Evolutionary conservation across 2,113 vertebrate species (phyloP).

Genomic region (Suricata suricatta): DNA sequence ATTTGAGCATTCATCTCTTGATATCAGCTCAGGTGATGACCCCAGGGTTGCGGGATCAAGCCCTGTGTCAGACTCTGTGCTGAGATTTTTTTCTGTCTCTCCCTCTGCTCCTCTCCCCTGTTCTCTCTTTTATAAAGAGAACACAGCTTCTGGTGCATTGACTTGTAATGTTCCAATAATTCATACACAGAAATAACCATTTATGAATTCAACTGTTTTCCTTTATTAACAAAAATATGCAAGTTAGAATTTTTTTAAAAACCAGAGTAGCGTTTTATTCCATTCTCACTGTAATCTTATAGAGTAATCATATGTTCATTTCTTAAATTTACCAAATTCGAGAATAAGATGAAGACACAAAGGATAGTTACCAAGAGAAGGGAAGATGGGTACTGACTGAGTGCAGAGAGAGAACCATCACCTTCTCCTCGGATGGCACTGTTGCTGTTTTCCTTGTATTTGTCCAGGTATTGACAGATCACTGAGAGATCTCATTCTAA

Average conservation of each 20-base stretch:
- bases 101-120: too few relatives aligned
- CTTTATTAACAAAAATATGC: neutral
- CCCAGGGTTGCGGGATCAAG: too few relatives aligned
- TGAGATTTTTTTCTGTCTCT: too few relatives aligned
- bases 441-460: neutral
- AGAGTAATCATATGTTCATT: neutral
- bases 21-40: too few relatives aligned
- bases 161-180: neutral
- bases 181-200: neutral
- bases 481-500: neutral
- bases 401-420: neutral
- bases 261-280: neutral
- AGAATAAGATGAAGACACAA: neutral
- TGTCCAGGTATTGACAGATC: neutral
- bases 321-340: neutral
- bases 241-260: neutral
- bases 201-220: neutral
- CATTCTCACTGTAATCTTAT: neutral
- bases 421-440: neutral
- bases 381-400: neutral
- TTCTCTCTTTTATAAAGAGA: too few relatives aligned
- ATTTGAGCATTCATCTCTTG: too few relatives aligned
- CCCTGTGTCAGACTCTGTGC: too few relatives aligned
- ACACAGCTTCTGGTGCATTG: neutral
- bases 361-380: neutral